Evolutionary conservation across 2,888 invertebrate genomes (phyloP).

Genomic region (Cistogaster globosa): DNA sequence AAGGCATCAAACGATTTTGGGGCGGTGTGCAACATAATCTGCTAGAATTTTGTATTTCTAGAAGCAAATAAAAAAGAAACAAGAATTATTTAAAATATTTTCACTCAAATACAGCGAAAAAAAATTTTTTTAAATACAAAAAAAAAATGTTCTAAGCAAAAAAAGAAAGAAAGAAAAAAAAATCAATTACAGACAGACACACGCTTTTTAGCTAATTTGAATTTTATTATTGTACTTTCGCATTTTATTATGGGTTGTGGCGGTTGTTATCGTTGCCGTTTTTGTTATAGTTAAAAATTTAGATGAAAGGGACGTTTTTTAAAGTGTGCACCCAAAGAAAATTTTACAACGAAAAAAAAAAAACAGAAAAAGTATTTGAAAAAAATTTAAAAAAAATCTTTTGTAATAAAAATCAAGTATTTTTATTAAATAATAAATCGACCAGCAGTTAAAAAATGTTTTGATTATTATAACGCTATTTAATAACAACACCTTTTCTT

Average conservation of each 20-base stretch:
- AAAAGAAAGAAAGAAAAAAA: background rate
- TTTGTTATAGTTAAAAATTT: conserved; percentile 30
- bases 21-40: conserved; percentile 81
- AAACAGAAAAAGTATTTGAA: background rate
- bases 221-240: conserved; percentile 67
- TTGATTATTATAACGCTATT: too few relatives aligned
- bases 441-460: too few relatives aligned
- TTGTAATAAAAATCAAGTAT: background rate
- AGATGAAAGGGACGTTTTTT: background rate
- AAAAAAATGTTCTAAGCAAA: background rate
- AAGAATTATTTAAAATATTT: conserved; percentile 49
- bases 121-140: background rate
- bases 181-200: conserved; percentile 29
- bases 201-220: conserved; percentile 69
- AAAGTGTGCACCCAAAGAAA: conserved; percentile 37
- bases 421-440: background rate
- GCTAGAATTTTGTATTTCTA: conserved; percentile 79
- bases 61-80: conserved; percentile 65
- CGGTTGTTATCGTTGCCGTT: conserved; percentile 45
- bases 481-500: too few relatives aligned
- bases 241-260: conserved; percentile 62
- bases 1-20: conserved; percentile 80
- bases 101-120: conserved; percentile 18
- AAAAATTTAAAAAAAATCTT: too few relatives aligned
- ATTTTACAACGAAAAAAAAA: background rate